phyloP scores from a whole-genome alignment of 2,888 invertebrate species.

The Hydriomena furcata region DNA sequence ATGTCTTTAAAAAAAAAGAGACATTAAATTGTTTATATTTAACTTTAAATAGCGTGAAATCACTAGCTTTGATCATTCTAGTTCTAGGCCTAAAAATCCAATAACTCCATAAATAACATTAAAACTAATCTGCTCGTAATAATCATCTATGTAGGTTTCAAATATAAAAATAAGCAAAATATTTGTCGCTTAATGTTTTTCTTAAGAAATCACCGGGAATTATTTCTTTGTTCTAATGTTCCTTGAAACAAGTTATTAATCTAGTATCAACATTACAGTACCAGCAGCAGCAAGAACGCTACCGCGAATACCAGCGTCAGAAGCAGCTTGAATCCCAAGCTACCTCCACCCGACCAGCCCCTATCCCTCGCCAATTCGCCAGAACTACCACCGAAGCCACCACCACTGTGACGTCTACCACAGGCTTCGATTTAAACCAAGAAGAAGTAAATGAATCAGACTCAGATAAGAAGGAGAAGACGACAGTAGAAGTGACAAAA shows the following conservation, averaged over 20 bases:
- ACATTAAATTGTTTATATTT: too few relatives aligned
- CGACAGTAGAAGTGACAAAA: conserved; percentile 67
- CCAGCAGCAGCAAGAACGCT: conserved; percentile 65
- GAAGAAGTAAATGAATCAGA: conserved; percentile 49
- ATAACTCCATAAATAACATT: too few relatives aligned
- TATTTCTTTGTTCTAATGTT: too few relatives aligned
- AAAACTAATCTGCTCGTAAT: too few relatives aligned
- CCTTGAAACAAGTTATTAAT: background rate
- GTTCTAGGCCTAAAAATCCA: too few relatives aligned
- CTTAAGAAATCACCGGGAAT: too few relatives aligned
- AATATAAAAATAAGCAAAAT: too few relatives aligned
- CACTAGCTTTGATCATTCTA: too few relatives aligned
- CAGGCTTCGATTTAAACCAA: conserved; percentile 59
- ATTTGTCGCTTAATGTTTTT: too few relatives aligned
- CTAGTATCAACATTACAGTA: conserved; percentile 49
- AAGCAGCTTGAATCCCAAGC: conserved; percentile 54
- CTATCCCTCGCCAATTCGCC: conserved; percentile 59
- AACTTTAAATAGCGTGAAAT: too few relatives aligned
- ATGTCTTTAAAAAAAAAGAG: too few relatives aligned
- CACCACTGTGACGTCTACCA: conserved; percentile 52
- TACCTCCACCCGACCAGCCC: conserved; percentile 42
- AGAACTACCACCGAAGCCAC: conserved; percentile 53
- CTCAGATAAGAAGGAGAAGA: conserved; percentile 35
- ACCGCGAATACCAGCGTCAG: conserved; percentile 65
- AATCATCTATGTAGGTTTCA: too few relatives aligned